Base-by-base conservation (phyloP, 1,140 invertebrate species). In the Trichonephila inaurata region DNA sequence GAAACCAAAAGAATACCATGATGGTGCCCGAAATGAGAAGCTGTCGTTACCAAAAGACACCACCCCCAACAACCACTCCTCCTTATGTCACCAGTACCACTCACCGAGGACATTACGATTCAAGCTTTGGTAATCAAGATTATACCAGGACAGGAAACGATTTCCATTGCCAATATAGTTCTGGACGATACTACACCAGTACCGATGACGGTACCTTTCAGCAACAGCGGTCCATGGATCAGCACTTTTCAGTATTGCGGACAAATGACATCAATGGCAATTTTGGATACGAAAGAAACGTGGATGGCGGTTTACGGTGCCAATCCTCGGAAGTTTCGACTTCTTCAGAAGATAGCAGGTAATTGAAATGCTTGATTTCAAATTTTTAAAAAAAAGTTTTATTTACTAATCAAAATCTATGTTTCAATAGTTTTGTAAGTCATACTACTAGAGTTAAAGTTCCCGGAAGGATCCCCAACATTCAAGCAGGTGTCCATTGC, bases 1-100 rank as follows among this genome's bases (percentile, higher is more conserved):
- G n/a, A 10, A 77, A 1, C 14, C 28, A 40, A 14, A 51, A 4
- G 60, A 21, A 51, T 40, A 72, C 28, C n/a, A 93, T 93, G 92
- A 94, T 94, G 94, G 89, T 94, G 7, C 82, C 89, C 21, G 94
- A 94, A 91, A 94, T 94, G 94, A 77, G 94, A 40, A 94, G 94
- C 51, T 94, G 94, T 14, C 87, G 94, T 58, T 94, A 94, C 28
- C 72, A 94, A 62, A 93, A 58, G n/a, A 88, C 92, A 8, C 83
- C 92, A 1, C 85, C 92, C 1, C 28, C 85, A 4, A 93, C 92
- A 5, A 40, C 86, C 7, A 93, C 85, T 19, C 92, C 92, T 2
- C 92, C 92, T 19, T 93, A 61, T 24, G 92, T 93, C 44, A 93
- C 51, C 28, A 93, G 92, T 33, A 93, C 92, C 18, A 93, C 92